These are phyloP conservation scores for Coilia nasus DNA, from an alignment of 2,797 vertebrate genomes.

Conservation along the genomic window DNA sequence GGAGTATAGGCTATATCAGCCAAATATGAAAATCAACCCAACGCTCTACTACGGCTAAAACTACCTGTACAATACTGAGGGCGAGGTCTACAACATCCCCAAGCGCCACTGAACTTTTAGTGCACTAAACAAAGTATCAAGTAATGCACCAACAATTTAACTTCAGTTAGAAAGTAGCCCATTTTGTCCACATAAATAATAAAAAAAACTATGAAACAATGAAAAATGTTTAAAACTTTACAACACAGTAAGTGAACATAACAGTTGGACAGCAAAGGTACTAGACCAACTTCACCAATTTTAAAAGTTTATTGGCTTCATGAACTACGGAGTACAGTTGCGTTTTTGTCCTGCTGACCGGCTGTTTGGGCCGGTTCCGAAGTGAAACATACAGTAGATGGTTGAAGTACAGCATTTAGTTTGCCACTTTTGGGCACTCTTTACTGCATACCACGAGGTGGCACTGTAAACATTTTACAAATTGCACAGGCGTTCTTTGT, in stretches of 20 bases:
- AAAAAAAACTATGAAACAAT: background rate
- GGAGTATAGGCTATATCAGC: background rate
- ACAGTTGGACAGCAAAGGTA: background rate
- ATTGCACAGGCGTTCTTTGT: background rate
- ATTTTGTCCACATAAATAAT: background rate
- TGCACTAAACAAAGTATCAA: too few relatives aligned
- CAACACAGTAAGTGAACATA: background rate
- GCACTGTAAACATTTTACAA: background rate
- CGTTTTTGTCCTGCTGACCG: background rate
- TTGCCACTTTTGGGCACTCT: background rate
- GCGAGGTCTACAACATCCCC: too few relatives aligned
- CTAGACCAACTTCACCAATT: background rate
- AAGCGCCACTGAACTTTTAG: too few relatives aligned
- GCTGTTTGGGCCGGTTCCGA: background rate
- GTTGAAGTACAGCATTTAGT: background rate
- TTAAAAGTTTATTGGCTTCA: background rate
- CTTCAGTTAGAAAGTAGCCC: background rate
- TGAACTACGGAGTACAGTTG: background rate
- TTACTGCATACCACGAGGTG: background rate
- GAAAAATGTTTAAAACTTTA: background rate
- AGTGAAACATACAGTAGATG: background rate
- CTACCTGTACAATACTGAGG: too few relatives aligned
- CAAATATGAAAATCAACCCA: too few relatives aligned
- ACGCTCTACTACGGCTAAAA: too few relatives aligned
- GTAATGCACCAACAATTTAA: too few relatives aligned